Evolutionary conservation across 2,888 invertebrate genomes (phyloP).

Genomic region (Noctua comes): DNA sequence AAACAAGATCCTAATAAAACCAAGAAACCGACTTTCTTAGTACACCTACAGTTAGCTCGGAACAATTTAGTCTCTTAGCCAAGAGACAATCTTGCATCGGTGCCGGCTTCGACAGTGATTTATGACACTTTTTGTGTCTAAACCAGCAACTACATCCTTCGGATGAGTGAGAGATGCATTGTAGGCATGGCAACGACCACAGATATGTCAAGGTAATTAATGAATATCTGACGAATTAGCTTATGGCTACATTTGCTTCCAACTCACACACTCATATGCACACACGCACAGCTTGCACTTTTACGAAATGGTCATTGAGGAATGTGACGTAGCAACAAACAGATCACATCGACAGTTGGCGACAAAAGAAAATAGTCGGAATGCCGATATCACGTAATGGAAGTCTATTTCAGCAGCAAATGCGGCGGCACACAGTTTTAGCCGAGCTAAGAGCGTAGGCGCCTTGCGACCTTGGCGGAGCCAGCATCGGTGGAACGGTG

Average conservation of each 20-base stretch:
- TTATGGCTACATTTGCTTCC: slow-evolving; percentile 54
- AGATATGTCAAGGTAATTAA: slow-evolving; percentile 73
- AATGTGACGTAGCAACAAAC: slow-evolving; percentile 77
- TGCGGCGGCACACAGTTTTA: slow-evolving; percentile 85
- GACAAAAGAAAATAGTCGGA: slow-evolving; percentile 86
- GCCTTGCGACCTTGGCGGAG: slow-evolving; percentile 86
- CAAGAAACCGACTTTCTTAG: slow-evolving; percentile 46
- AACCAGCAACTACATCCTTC: slow-evolving; percentile 73
- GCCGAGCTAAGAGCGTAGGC: slow-evolving; percentile 87
- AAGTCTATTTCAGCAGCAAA: slow-evolving; percentile 86
- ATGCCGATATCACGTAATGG: slow-evolving; percentile 85
- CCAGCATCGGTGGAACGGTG: slow-evolving; percentile 83
- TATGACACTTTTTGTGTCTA: slow-evolving; percentile 79
- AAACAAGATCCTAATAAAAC: slow-evolving; percentile 47
- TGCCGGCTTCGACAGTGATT: slow-evolving; percentile 79
- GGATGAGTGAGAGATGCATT: slow-evolving; percentile 72
- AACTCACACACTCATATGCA: slow-evolving; percentile 57
- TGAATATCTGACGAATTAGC: slow-evolving; percentile 65
- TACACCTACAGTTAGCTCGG: slow-evolving; percentile 44
- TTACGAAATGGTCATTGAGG: slow-evolving; percentile 71
- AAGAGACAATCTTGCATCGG: slow-evolving; percentile 75
- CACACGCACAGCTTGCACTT: slow-evolving; percentile 76
- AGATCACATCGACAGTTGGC: slow-evolving; percentile 79
- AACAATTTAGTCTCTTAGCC: slow-evolving; percentile 70
- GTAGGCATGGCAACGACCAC: slow-evolving; percentile 72